Evolutionary conservation across 2,113 vertebrate genomes (phyloP).

Genomic region (Chinchilla lanigera): DNA sequence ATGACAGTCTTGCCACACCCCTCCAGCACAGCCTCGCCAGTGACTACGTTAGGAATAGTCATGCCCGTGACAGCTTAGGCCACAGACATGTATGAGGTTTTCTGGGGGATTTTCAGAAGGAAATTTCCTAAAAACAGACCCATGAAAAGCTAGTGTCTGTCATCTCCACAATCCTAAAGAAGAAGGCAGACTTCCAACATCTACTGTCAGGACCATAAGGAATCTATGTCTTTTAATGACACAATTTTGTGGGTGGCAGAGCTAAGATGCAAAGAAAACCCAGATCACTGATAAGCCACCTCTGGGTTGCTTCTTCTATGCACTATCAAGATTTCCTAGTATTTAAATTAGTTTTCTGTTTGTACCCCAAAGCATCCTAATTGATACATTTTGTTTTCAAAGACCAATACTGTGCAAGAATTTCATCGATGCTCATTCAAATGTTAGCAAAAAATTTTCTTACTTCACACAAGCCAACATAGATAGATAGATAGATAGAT

Average conservation of each 20-base stretch:
- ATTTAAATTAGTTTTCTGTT: neutral
- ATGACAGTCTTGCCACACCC: neutral
- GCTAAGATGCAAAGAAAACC: neutral
- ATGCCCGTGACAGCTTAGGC: neutral
- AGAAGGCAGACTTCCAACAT: neutral
- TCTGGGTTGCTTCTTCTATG: neutral
- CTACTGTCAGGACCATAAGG: neutral
- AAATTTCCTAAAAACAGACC: neutral
- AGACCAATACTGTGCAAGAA: neutral
- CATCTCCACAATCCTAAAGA: neutral
- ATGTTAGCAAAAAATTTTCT: neutral
- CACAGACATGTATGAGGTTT: neutral
- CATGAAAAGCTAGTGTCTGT: neutral
- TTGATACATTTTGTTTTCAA: neutral
- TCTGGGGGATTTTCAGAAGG: neutral
- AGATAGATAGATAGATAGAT: too few relatives aligned
- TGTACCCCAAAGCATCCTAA: neutral
- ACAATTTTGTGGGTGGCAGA: neutral
- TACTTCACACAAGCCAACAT: conserved; percentile 28
- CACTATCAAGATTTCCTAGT: neutral
- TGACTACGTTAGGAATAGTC: neutral
- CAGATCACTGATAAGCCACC: neutral
- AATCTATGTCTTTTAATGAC: neutral
- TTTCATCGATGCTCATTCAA: neutral
- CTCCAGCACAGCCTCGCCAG: neutral